Evolutionary conservation across 2,113 vertebrate species (phyloP), one percentile per base, ranked within the genome.

Genomic region (Aptenodytes patagonicus): DNA sequence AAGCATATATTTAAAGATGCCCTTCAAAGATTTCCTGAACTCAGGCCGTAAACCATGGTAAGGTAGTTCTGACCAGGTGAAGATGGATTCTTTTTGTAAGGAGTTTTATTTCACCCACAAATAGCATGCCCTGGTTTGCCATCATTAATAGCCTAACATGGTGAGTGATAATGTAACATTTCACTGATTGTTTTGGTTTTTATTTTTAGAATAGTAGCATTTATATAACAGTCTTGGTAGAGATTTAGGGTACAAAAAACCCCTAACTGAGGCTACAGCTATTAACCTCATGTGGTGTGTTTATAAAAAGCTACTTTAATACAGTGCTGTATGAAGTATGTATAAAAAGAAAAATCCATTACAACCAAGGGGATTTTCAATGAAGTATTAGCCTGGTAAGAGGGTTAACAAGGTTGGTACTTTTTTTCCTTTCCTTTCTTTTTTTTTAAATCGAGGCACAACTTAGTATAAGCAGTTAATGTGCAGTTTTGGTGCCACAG

Each of bases 301-400:
- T 98, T 97, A 94, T 96, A 97, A 98, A 98, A 98, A 96, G 96
- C 96, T 90, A 97, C 89, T 97, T 96, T 96, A 97, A 96, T 97
- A 91, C 86, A 6, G 82, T 76, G 93, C 94, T 93, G 93, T 96
- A 96, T 97, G 97, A 98, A 97, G 97, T 96, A 98, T 87, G 66
- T 97, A 95, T 95, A 97, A 97, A 97, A 93, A 96, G 95, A 97
- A 97, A 97, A 98, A 98, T 93, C 96, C 95, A 98, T 97, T 96
- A 92, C 96, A 95, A 91, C 95, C 91, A 72, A 97, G 96, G 96
- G 96, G 97, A 98, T 98, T 98, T 98, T 93, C 90, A 94, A 79
- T 94, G 80, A 95, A 97, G 97, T 87, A 98, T 98, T 98, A 98
- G 97, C 97, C 87, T 97, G 82, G 96, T 98, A 98, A 98, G 98